Base-by-base conservation (phyloP, 2,113 vertebrate species). In the Gila orcuttii region DNA sequence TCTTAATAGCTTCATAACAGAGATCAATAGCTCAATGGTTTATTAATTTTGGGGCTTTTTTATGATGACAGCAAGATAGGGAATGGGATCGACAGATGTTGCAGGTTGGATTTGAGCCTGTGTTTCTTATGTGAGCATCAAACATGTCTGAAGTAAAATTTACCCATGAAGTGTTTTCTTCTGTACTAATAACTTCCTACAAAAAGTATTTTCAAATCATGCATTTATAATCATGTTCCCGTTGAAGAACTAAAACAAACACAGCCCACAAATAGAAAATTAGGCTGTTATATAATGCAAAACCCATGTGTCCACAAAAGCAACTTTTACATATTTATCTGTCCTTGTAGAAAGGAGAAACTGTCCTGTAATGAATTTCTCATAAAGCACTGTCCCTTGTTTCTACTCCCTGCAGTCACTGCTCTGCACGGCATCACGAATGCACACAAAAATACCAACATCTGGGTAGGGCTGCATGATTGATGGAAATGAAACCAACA, bases 311-410 rank as follows among this genome's bases (percentile, higher is more conserved):
- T 59, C 68, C 47, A 59, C 21, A 59, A 82, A 55, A 71, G n/a
- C 39, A 33, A 7, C 33, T 28, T 50, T 60, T 86, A 81, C 42
- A 74, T 82, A 77, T 71, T 33, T 42, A 31, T 83, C 23, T 1
- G 25, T 47, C 33, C 52, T n/a, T 78, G 8, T 13, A 59, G 50
- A 79, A 57, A 75, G 59, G 11, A 71, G 25, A 42, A 71, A 50
- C n/a, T 52, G 64, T 31, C n/a, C 21, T 17, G n/a, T 69, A 87
- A 78, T 83, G 21, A 45, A 68, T 66, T 68, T 59, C 45, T 68
- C 39, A 33, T 76, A 47, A 47, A 76, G 55, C 68, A 36, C 23
- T 31, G 60, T 21, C 55, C 55, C 7, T 23, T 52, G 50, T 28
- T 62, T 79, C 62, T 42, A 86, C 39, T 75, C 77, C 21, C 28